Base-by-base conservation (phyloP, 2,888 invertebrate genomes). In the Laspeyria flexula region DNA sequence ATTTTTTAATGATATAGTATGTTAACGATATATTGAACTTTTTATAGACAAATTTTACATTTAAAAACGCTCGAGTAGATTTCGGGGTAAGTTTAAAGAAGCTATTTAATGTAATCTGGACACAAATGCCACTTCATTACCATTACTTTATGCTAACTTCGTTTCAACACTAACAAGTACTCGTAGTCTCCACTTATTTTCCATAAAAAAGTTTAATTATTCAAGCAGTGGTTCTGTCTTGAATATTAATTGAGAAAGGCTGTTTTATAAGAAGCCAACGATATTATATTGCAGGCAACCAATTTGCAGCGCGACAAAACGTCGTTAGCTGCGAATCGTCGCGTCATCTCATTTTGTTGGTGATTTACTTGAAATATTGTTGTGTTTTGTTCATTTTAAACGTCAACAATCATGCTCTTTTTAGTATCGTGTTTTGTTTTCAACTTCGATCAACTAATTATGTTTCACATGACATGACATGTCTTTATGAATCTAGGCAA, bases 151-250 rank as follows among this genome's bases (percentile, higher is more conserved):
- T 57, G 51, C 63, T 57, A 59, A 69, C 69, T 69, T 63, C 39
- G 65, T 69, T 60, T 55, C 41, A 15, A 35, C 55, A 68, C 65
- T 65, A 68, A 68, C 61, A 69, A 69, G 60, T 50, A 46, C 55
- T 55, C 53, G 45, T 45, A 61, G 54, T 56, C 60, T 55, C 31
- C 37, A 48, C 51, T 67, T 59, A 65, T 63, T 69, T 65, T 63
- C 60, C 60, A 59, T 58, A 64, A 66, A 70, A 68, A 68, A 65
- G 66, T 64, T 65, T 66, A 66, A 71, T 71, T 71, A 71, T 71
- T 69, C 71, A 62, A 65, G 63, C 55, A 59, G 43, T 48, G 56
- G 48, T 27, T 48, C 53, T 59, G 57, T 58, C 46, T 50, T 64
- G 71, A 71, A 71, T 71, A 66, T 58, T 71, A 71, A 71, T 69